phyloP scores from a whole-genome alignment of 2,113 vertebrate genomes.

The Corythornis madagascariensis region DNA sequence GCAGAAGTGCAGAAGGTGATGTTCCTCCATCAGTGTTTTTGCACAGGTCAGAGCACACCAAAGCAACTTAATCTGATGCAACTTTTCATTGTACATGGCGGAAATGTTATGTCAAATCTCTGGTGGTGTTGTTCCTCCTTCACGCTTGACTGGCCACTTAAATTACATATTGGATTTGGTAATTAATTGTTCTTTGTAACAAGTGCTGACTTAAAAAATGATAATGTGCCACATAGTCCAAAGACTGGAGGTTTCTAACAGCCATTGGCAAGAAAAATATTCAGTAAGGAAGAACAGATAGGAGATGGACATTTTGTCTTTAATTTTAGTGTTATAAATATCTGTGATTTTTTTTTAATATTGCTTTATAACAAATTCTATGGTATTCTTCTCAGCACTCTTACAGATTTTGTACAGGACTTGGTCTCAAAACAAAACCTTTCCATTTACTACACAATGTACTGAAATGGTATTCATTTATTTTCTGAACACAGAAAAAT shows the following conservation, averaged over 20 bases:
- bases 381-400: background rate
- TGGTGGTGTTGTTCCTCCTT: background rate
- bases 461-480: background rate
- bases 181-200: background rate
- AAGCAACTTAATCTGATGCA: background rate
- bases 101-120: background rate
- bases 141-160: background rate
- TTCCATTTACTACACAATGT: background rate
- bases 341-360: background rate
- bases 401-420: background rate
- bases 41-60: background rate
- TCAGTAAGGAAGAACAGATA: background rate
- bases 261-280: background rate
- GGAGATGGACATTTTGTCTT: background rate
- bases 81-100: background rate
- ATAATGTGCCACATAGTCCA: background rate
- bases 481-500: background rate
- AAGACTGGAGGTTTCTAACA: background rate
- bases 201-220: background rate
- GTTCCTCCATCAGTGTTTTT: background rate
- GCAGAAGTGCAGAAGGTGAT: background rate
- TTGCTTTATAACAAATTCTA: background rate
- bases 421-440: background rate
- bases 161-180: background rate
- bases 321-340: background rate